A percentile compares a stretch with the other conserved stretches of the same genome.
Evolutionary conservation across 1,140 invertebrate species (phyloP).

Genomic region (Adelges cooleyi): DNA sequence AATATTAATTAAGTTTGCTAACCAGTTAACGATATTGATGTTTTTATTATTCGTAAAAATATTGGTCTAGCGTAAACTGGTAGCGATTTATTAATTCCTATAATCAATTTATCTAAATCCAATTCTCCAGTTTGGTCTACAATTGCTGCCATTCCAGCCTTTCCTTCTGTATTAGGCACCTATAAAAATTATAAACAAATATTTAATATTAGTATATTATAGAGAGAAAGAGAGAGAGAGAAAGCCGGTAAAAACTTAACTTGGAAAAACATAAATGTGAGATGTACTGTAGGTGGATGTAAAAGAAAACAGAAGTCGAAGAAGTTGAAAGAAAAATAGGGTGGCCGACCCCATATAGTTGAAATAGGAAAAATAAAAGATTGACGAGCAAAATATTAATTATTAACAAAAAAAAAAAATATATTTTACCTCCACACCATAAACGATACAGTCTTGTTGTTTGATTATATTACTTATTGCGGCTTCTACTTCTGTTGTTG

Average conservation of each 20-base stretch:
- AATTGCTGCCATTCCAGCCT: slow-evolving; percentile 91
- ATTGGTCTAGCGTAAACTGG: slow-evolving; percentile 77
- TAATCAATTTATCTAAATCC: slow-evolving; percentile 51
- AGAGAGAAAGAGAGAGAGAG: too few species aligned
- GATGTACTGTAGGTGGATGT: neutral
- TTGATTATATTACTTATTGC: slow-evolving; percentile 71
- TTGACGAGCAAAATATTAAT: too few species aligned
- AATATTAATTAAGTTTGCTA: too few species aligned
- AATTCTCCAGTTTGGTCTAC: slow-evolving; percentile 58
- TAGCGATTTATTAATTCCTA: slow-evolving; percentile 53
- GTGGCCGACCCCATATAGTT: too few species aligned
- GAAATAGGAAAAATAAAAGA: too few species aligned
- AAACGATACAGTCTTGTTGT: slow-evolving; percentile 60
- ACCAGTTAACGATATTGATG: slow-evolving; percentile 68
- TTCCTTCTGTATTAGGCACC: slow-evolving; percentile 74
- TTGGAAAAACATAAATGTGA: neutral
- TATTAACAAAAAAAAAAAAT: neutral
- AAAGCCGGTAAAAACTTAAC: neutral
- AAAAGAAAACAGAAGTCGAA: too few species aligned
- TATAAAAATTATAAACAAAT: slow-evolving; percentile 40
- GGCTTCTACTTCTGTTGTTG: slow-evolving; percentile 91
- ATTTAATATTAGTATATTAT: too few species aligned
- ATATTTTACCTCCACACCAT: slow-evolving; percentile 70
- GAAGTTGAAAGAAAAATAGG: too few species aligned
- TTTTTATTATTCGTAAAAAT: slow-evolving; percentile 69